Conservation (phyloP, 2,888 invertebrate genomes). For the Heliconius sara region DNA sequence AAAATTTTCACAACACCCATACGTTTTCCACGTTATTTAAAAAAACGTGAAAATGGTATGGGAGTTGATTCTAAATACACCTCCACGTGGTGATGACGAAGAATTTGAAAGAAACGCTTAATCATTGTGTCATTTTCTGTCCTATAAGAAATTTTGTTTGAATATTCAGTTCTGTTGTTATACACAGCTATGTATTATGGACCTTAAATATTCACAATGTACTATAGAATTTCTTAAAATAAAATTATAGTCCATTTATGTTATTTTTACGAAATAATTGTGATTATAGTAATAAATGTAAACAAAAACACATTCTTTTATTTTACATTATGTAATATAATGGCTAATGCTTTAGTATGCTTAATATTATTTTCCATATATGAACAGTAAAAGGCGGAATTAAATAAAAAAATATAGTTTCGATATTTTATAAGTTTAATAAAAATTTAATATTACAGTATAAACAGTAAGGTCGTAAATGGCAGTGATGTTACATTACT, state of each 20-base stretch:
- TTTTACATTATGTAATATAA: not conserved
- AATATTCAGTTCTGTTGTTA: not conserved
- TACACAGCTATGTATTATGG: constrained; percentile 17
- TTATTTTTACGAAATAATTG: constrained; percentile 44
- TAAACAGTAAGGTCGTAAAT: constrained; percentile 84
- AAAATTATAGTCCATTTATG: constrained; percentile 38
- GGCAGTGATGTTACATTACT: constrained; percentile 82
- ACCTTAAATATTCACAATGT: constrained; percentile 21
- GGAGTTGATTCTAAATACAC: not conserved
- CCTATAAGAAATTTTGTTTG: constrained; percentile 16
- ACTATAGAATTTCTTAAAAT: constrained; percentile 20
- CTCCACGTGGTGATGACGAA: not conserved
- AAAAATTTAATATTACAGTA: constrained; percentile 81
- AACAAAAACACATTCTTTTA: constrained; percentile 13
- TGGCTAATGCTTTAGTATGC: not conserved
- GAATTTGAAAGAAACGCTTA: constrained; percentile 5
- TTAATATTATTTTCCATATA: too few species aligned
- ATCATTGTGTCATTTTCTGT: constrained; percentile 33
- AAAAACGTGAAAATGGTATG: not conserved
- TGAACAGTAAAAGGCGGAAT: not conserved
- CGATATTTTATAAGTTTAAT: constrained; percentile 73
- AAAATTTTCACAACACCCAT: not conserved
- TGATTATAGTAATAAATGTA: constrained; percentile 46
- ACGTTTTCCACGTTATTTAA: too few species aligned
- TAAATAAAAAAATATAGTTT: constrained; percentile 50